A percentile compares a stretch with the other conserved stretches of the same genome.
These are phyloP conservation scores for Chloebia gouldiae DNA, from an alignment of 2,113 vertebrate genomes.

Conservation along the genomic window DNA sequence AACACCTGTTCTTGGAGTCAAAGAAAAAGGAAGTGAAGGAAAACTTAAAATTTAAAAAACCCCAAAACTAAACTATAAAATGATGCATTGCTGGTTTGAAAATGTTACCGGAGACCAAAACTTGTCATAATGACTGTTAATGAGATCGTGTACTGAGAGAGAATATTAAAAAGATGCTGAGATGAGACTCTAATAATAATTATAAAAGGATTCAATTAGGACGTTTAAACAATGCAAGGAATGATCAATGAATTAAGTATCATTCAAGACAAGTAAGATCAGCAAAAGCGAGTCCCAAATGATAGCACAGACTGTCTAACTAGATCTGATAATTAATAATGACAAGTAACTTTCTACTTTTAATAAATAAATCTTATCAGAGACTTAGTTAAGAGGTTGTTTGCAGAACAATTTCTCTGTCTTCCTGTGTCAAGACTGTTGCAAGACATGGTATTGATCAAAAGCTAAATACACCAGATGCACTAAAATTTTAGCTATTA, in stretches of 20 bases:
- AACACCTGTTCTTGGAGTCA: not conserved
- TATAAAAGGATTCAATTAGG: not conserved
- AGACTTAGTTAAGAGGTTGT: not conserved
- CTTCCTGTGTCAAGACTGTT: not conserved
- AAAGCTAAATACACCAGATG: not conserved
- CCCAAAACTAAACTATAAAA: not conserved
- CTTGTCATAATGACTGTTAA: conserved; percentile 22
- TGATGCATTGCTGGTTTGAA: not conserved
- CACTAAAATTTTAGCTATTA: not conserved
- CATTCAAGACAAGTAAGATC: not conserved
- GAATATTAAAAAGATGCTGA: not conserved
- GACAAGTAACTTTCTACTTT: not conserved
- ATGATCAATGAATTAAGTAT: conserved; percentile 12
- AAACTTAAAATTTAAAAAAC: not conserved
- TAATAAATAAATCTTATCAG: conserved; percentile 34
- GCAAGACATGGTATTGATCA: not conserved
- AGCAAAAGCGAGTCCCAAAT: not conserved
- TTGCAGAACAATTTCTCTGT: not conserved
- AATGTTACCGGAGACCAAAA: not conserved
- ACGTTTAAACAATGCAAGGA: not conserved
- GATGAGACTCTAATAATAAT: not conserved
- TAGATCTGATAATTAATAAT: conserved; percentile 47
- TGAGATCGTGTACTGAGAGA: not conserved
- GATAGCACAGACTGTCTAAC: not conserved
- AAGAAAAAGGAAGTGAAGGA: not conserved